Conservation (phyloP, 2,113 vertebrate genomes). For the Tapirus terrestris region DNA sequence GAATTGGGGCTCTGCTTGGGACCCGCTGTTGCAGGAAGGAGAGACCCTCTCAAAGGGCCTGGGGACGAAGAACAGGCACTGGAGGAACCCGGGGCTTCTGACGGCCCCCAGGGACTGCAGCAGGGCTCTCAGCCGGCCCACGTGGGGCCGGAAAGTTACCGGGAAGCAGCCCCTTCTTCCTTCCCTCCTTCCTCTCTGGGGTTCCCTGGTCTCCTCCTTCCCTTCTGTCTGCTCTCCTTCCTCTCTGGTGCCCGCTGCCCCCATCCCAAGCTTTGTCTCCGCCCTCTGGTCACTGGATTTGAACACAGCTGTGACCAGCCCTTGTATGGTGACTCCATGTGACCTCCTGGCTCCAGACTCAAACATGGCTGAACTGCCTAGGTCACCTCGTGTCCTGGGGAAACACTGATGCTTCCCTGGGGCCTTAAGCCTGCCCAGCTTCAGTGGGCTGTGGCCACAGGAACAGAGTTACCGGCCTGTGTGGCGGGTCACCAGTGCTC, state of each 20-base stretch:
- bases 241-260: background rate
- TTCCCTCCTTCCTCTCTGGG: too few species aligned
- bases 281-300: background rate
- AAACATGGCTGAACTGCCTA: background rate
- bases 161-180: background rate
- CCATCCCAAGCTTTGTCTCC: background rate
- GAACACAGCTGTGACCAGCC: background rate
- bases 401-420: too few species aligned
- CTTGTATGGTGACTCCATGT: fast-evolving
- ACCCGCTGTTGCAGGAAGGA: background rate
- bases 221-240: background rate
- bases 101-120: fast-evolving
- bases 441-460: background rate
- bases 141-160: background rate
- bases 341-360: background rate
- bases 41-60: background rate
- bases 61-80: background rate
- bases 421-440: background rate
- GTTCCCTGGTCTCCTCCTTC: background rate
- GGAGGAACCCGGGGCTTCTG: background rate
- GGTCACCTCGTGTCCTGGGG: fast-evolving
- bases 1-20: too few species aligned
- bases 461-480: background rate
- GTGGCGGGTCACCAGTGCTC: too few species aligned
- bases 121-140: too few species aligned